Conservation (phyloP, 2,113 vertebrate species). For the Cettia cetti region DNA sequence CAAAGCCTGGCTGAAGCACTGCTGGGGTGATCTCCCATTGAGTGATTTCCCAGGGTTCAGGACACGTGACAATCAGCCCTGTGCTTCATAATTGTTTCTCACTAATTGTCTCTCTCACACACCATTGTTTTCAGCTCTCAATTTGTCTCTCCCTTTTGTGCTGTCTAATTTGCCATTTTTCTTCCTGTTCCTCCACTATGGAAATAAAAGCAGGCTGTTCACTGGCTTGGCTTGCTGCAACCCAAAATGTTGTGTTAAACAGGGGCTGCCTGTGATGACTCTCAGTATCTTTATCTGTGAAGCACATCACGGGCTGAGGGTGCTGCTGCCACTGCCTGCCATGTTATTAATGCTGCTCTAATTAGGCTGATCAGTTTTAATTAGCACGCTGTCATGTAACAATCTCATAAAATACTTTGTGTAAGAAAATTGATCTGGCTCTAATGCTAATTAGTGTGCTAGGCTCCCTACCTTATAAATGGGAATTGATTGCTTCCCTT, state of each 20-base stretch:
- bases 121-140: not conserved
- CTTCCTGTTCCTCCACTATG: not conserved
- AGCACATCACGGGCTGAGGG: not conserved
- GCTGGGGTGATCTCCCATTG: not conserved
- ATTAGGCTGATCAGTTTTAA: constrained; percentile 76
- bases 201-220: not conserved
- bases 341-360: constrained; percentile 68
- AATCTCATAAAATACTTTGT: constrained; percentile 71
- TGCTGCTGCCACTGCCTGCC: constrained; percentile 35
- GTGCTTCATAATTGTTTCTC: not conserved
- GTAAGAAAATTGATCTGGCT: constrained; percentile 70
- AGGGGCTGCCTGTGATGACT: not conserved
- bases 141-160: not conserved
- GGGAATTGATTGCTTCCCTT: constrained; percentile 69
- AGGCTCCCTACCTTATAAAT: constrained; percentile 57
- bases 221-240: not conserved
- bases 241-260: not conserved
- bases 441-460: constrained; percentile 69
- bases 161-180: not conserved
- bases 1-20: not conserved
- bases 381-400: constrained; percentile 69
- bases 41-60: not conserved
- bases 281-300: not conserved
- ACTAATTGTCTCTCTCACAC: not conserved
- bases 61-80: not conserved